These are phyloP conservation scores for Microplitis mediator DNA, from an alignment of 1,140 invertebrate genomes.

Conservation along the genomic window DNA sequence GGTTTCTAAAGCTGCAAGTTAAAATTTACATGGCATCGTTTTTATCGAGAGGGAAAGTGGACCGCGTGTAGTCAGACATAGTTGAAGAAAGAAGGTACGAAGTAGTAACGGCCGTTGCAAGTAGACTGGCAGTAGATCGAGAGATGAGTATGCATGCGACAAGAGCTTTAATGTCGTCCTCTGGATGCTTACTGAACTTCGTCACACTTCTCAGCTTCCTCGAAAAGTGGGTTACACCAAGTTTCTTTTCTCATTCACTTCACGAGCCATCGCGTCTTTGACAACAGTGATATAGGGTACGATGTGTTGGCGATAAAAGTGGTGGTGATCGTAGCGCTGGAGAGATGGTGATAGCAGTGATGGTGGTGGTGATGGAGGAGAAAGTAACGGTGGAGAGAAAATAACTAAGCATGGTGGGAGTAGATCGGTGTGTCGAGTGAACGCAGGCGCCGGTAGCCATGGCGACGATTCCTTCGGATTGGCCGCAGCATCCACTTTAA, in stretches of 20 bases:
- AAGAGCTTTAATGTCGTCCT: slow-evolving; percentile 19
- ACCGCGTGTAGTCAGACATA: slow-evolving; percentile 7
- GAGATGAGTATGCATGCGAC: neutral
- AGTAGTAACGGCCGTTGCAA: neutral
- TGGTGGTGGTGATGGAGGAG: neutral
- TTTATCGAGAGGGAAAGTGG: slow-evolving; percentile 11
- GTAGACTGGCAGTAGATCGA: neutral
- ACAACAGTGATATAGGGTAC: neutral
- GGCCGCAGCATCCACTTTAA: slow-evolving; percentile 60
- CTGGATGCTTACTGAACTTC: slow-evolving; percentile 44
- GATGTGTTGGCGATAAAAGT: neutral
- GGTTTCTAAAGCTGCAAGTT: neutral
- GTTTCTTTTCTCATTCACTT: slow-evolving; percentile 30
- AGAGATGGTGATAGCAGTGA: neutral
- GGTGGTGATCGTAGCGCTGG: neutral
- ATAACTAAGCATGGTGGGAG: slow-evolving; percentile 17
- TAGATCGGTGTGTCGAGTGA: slow-evolving; percentile 40
- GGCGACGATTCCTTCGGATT: slow-evolving; percentile 61
- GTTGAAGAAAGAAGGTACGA: neutral
- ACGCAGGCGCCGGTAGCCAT: slow-evolving; percentile 60
- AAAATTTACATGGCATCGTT: neutral
- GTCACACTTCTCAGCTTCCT: slow-evolving; percentile 40
- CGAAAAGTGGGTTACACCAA: slow-evolving; percentile 56
- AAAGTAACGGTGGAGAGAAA: slow-evolving; percentile 12
- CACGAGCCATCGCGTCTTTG: neutral